These are phyloP conservation scores for Chamaea fasciata DNA, from an alignment of 2,113 vertebrate genomes.

Conservation along the genomic window DNA sequence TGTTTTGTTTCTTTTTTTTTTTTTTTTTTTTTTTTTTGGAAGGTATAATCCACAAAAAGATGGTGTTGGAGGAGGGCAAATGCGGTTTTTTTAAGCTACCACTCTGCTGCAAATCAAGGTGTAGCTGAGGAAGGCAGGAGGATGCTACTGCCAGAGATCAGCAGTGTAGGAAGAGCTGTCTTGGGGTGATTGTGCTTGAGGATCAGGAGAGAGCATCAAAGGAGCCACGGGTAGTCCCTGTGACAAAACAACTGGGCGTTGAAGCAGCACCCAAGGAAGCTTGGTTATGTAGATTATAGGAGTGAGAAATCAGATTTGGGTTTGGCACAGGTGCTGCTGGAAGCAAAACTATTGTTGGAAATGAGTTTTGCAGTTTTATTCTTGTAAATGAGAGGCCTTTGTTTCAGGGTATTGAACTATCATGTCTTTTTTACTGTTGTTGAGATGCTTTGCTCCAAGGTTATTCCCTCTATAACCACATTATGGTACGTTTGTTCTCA, in stretches of 20 bases:
- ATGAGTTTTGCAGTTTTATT: not conserved
- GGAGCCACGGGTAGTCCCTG: not conserved
- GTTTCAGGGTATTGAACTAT: not conserved
- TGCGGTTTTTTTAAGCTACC: not conserved
- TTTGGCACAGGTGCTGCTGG: not conserved
- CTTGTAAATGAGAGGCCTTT: not conserved
- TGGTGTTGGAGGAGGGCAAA: not conserved
- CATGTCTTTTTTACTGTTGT: not conserved
- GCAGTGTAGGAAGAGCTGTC: not conserved
- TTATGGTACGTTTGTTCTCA: not conserved
- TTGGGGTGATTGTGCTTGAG: not conserved
- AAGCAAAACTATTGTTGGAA: not conserved
- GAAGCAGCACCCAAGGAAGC: not conserved
- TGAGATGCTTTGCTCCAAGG: not conserved
- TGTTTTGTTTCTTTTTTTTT: not conserved
- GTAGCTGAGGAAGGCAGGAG: not conserved
- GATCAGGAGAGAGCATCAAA: not conserved
- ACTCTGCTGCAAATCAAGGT: not conserved
- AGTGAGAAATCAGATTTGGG: not conserved
- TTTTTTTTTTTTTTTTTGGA: too few species aligned
- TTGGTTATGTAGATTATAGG: not conserved
- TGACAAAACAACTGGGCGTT: not conserved
- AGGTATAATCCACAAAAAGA: not conserved
- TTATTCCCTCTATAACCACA: not conserved
- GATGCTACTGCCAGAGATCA: not conserved